These are phyloP conservation scores for Nasua narica DNA, from an alignment of 2,797 vertebrate species.

Conservation along the genomic window DNA sequence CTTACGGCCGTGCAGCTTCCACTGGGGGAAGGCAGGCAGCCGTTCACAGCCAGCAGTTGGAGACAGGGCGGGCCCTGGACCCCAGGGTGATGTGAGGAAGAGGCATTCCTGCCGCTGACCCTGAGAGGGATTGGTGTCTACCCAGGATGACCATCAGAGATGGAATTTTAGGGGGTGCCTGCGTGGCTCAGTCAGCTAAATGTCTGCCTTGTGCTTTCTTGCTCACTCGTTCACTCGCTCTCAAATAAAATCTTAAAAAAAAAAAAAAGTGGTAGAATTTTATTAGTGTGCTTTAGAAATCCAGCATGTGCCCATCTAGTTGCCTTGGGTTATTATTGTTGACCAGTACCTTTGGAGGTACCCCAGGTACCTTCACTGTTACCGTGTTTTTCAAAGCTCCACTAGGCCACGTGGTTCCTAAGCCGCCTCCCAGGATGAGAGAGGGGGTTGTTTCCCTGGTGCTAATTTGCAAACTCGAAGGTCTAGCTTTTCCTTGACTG, in stretches of 20 bases:
- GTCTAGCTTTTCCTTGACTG: not conserved
- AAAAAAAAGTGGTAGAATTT: not conserved
- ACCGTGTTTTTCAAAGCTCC: not conserved
- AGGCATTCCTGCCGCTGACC: not conserved
- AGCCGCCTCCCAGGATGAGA: not conserved
- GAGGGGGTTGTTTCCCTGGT: not conserved
- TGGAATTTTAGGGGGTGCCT: not conserved
- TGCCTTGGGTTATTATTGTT: not conserved
- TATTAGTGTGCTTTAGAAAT: not conserved
- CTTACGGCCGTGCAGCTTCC: accelerated
- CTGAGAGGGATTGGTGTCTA: not conserved
- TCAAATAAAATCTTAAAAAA: not conserved
- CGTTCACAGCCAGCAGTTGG: not conserved
- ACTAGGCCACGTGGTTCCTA: not conserved
- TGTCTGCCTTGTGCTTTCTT: not conserved
- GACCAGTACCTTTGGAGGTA: not conserved
- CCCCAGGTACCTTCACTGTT: not conserved
- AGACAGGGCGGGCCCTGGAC: not conserved
- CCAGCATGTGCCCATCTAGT: not conserved
- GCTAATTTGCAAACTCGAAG: not conserved
- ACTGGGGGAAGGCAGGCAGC: too few relatives aligned
- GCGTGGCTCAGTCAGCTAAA: not conserved
- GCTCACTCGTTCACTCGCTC: accelerated
- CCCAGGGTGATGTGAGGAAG: not conserved
- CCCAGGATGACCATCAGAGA: not conserved